A percentile compares a stretch with the other conserved stretches of the same genome.
Evolutionary conservation across 2,888 invertebrate species (phyloP).

Genomic region (Petrophora chlorosata): DNA sequence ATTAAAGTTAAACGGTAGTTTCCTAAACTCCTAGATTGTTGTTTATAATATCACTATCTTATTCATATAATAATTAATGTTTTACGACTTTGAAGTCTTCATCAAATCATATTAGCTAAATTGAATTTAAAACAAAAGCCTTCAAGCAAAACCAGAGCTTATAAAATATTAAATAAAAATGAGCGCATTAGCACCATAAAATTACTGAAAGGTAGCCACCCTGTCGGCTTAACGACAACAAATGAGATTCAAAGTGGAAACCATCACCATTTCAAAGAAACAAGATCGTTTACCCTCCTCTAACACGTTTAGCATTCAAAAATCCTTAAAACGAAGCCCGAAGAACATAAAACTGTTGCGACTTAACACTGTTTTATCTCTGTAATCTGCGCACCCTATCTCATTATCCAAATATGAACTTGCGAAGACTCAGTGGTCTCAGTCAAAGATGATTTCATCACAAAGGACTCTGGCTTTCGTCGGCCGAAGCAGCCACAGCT

Average conservation of each 20-base stretch:
- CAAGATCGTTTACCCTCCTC: constrained; percentile 31
- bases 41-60: too few relatives aligned
- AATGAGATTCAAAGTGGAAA: constrained; percentile 39
- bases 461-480: constrained; percentile 67
- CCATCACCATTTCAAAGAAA: constrained; percentile 24
- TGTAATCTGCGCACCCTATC: constrained; percentile 47
- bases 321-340: background rate
- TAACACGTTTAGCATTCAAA: constrained; percentile 31
- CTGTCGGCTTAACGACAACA: constrained; percentile 45
- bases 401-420: constrained; percentile 54
- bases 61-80: too few relatives aligned
- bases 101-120: too few relatives aligned
- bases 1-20: too few relatives aligned
- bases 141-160: background rate
- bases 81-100: too few relatives aligned
- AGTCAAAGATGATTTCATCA: constrained; percentile 54
- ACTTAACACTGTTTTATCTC: constrained; percentile 39
- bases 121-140: too few relatives aligned
- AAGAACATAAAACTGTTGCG: background rate
- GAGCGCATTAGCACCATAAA: constrained; percentile 36
- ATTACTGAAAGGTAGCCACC: constrained; percentile 42
- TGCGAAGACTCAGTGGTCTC: constrained; percentile 28
- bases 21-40: too few relatives aligned
- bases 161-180: constrained; percentile 36
- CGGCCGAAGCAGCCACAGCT: constrained; percentile 58